Conservation (phyloP, 2,888 invertebrate genomes). For the Chironomus riparius region DNA sequence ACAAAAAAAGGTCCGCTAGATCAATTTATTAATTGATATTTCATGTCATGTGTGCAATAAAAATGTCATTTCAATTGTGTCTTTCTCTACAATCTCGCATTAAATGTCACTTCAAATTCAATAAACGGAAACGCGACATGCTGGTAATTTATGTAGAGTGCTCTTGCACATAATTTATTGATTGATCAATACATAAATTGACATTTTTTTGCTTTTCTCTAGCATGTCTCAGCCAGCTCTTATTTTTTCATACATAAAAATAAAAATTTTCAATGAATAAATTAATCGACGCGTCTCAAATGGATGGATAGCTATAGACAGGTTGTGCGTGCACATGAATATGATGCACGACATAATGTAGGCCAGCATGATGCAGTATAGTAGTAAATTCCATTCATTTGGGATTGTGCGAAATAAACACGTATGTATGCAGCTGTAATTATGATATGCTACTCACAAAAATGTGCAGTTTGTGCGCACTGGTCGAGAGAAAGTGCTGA, state of each 20-base stretch:
- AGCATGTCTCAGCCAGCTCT: not conserved
- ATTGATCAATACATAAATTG: conserved; percentile 19
- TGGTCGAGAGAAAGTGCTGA: conserved; percentile 12
- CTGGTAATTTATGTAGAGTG: conserved; percentile 9
- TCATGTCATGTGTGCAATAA: not conserved
- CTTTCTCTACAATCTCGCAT: not conserved
- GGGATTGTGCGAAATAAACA: conserved; percentile 8
- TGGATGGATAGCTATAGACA: not conserved
- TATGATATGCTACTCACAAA: conserved; percentile 17
- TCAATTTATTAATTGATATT: not conserved
- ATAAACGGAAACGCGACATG: not conserved
- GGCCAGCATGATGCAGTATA: conserved; percentile 2
- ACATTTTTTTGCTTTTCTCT: not conserved
- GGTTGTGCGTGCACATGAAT: not conserved
- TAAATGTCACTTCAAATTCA: not conserved
- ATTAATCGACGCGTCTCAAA: not conserved
- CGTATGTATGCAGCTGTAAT: not conserved
- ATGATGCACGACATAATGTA: conserved; percentile 5
- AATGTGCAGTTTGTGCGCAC: conserved; percentile 8
- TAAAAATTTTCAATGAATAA: not conserved
- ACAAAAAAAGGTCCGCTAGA: not conserved
- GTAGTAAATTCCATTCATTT: not conserved
- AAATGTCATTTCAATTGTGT: not conserved
- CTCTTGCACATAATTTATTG: conserved; percentile 17
- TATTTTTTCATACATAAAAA: not conserved